Evolutionary conservation across 2,888 invertebrate species (phyloP).

Genomic region (Apamea epomidion): DNA sequence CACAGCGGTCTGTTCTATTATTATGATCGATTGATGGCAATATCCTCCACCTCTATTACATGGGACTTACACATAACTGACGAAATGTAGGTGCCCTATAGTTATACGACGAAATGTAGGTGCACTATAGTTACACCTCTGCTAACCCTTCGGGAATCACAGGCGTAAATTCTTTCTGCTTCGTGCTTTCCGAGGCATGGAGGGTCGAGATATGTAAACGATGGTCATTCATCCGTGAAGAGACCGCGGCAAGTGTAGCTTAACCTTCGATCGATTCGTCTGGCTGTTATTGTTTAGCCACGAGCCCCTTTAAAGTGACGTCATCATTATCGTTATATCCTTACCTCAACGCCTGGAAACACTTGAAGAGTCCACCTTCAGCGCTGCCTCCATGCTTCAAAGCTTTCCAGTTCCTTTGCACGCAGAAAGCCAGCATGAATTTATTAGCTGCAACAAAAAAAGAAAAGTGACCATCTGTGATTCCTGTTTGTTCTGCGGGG

Average conservation of each 20-base stretch:
- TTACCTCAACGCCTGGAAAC: slow-evolving; percentile 86
- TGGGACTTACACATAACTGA: too few species aligned
- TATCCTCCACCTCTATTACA: too few species aligned
- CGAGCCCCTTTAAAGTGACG: not conserved
- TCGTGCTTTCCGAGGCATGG: not conserved
- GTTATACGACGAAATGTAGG: too few species aligned
- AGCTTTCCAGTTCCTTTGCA: slow-evolving; percentile 88
- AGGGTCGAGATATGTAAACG: not conserved
- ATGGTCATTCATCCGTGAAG: not conserved
- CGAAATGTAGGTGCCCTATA: too few species aligned
- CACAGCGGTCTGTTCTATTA: too few species aligned
- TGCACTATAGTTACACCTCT: too few species aligned
- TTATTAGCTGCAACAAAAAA: slow-evolving; percentile 75
- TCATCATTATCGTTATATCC: not conserved
- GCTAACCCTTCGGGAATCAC: not conserved
- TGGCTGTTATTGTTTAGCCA: not conserved
- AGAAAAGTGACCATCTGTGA: not conserved
- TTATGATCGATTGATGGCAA: too few species aligned
- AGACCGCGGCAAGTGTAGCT: not conserved
- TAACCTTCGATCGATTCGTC: not conserved
- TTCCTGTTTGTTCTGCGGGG: not conserved
- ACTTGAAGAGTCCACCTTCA: slow-evolving; percentile 87
- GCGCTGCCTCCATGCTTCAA: slow-evolving; percentile 86
- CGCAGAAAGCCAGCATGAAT: slow-evolving; percentile 83
- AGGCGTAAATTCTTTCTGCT: not conserved